Evolutionary conservation across 1,140 invertebrate genomes (phyloP).

Genomic region (Lepidotrigona ventralis): DNA sequence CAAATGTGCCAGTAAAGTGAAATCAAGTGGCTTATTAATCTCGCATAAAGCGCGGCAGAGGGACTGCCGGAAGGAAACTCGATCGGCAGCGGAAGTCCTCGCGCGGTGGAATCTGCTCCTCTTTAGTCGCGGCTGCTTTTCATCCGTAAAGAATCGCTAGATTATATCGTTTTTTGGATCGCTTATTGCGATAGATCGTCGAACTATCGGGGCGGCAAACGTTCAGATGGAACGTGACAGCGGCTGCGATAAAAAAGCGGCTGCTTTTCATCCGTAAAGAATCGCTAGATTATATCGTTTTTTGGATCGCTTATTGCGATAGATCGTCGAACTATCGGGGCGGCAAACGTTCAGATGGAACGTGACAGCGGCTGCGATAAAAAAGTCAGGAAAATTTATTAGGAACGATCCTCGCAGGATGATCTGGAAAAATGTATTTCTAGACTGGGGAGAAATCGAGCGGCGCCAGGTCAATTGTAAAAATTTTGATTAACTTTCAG

Average conservation of each 20-base stretch:
- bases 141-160: slow-evolving; percentile 35
- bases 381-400: slow-evolving; percentile 19
- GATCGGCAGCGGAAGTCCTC: slow-evolving; percentile 28
- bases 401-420: no score
- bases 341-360: background rate
- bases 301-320: slow-evolving; percentile 8
- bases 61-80: slow-evolving; percentile 44
- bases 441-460: background rate
- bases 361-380: background rate
- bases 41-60: slow-evolving; percentile 21
- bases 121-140: slow-evolving; percentile 24
- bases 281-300: slow-evolving; percentile 30
- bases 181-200: background rate
- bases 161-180: slow-evolving; percentile 30
- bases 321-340: background rate
- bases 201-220: background rate
- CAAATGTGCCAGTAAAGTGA: slow-evolving; percentile 18
- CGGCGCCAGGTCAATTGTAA: background rate
- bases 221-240: background rate
- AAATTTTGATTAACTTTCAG: background rate
- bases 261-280: slow-evolving; percentile 44
- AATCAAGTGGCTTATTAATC: slow-evolving; percentile 49
- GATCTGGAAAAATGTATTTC: background rate
- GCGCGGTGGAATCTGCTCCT: background rate
- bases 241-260: slow-evolving; percentile 8